A percentile compares a stretch with the other conserved stretches of the same genome.
These are phyloP conservation scores for Pagetopsis macropterus DNA, from an alignment of 2,797 vertebrate genomes.

Conservation along the genomic window DNA sequence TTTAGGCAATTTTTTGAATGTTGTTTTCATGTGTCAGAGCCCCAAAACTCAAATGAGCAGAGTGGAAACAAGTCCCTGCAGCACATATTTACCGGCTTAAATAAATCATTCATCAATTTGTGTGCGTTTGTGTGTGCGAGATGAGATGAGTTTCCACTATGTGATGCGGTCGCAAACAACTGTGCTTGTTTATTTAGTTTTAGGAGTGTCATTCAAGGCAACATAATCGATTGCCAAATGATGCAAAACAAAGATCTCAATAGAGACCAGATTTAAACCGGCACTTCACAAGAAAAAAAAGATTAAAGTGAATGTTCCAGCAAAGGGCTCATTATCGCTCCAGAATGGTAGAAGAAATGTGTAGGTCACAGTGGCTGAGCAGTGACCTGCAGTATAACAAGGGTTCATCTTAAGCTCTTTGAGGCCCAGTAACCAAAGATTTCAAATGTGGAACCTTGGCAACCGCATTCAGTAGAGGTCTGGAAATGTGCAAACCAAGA, in stretches of 20 bases:
- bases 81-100: slow-evolving; percentile 33
- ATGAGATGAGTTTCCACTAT: background rate
- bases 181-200: slow-evolving; percentile 23
- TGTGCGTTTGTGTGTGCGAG: background rate
- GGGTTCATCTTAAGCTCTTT: slow-evolving; percentile 32
- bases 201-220: background rate
- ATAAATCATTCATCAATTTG: slow-evolving; percentile 65
- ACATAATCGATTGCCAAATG: slow-evolving; percentile 45
- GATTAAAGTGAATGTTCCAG: slow-evolving; percentile 55
- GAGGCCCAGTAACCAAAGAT: slow-evolving; percentile 24
- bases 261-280: slow-evolving; percentile 34
- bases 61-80: slow-evolving; percentile 12
- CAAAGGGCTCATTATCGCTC: slow-evolving; percentile 61
- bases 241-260: slow-evolving; percentile 18
- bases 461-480: slow-evolving; percentile 19
- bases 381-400: slow-evolving; percentile 49
- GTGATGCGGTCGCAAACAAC: background rate
- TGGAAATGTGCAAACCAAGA: slow-evolving; percentile 1
- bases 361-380: slow-evolving; percentile 47
- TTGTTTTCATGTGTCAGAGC: slow-evolving; percentile 33
- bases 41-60: slow-evolving; percentile 20
- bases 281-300: background rate
- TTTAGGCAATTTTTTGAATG: slow-evolving; percentile 39
- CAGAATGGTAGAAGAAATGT: slow-evolving; percentile 27
- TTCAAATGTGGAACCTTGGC: slow-evolving; percentile 23